These are phyloP conservation scores for Pantala flavescens DNA, from an alignment of 1,140 invertebrate genomes.

Conservation along the genomic window DNA sequence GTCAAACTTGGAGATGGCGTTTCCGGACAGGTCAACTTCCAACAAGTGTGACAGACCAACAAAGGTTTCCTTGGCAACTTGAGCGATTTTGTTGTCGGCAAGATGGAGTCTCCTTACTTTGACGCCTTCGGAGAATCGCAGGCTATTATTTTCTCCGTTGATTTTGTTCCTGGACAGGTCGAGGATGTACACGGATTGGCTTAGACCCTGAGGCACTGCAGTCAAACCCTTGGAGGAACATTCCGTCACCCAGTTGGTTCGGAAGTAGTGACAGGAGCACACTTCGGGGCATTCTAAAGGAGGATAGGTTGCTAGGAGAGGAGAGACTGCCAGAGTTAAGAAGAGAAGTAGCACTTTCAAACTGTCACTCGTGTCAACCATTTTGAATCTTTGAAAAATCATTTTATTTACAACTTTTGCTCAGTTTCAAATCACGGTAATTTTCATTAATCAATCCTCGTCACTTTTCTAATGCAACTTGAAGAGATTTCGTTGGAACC, in stretches of 20 bases:
- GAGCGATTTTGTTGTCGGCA: constrained; percentile 51
- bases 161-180: constrained; percentile 61
- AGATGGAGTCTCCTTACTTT: constrained; percentile 58
- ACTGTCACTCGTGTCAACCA: too few species aligned
- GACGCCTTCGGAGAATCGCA: constrained; percentile 50
- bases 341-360: too few species aligned
- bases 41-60: constrained; percentile 52
- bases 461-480: too few species aligned
- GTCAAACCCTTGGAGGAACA: constrained; percentile 66
- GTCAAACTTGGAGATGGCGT: constrained; percentile 49
- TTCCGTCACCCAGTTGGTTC: constrained; percentile 65
- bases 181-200: constrained; percentile 55
- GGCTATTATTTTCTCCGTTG: constrained; percentile 32
- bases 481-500: too few species aligned
- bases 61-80: constrained; percentile 48
- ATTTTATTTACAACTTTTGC: too few species aligned
- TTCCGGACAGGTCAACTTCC: constrained; percentile 56
- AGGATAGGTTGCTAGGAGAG: neutral
- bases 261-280: constrained; percentile 63
- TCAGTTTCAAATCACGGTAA: too few species aligned
- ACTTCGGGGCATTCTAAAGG: constrained; percentile 53
- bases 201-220: constrained; percentile 49
- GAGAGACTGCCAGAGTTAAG: neutral
- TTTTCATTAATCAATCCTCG: too few species aligned
- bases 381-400: too few species aligned